A percentile compares a stretch with the other conserved stretches of the same genome.
phyloP scores from a whole-genome alignment of 1,140 invertebrate species.

The Eueides isabella region DNA sequence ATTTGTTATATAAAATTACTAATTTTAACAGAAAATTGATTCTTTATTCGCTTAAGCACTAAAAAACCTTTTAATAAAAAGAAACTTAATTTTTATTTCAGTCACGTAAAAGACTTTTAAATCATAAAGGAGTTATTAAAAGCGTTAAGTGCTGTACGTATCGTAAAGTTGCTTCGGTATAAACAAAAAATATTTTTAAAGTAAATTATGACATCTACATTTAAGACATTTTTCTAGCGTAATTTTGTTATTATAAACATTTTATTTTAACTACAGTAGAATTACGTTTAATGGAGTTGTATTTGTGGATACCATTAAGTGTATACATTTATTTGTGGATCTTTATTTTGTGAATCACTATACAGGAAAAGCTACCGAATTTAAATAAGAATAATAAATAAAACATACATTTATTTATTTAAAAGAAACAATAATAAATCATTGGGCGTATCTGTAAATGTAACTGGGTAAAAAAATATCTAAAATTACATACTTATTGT shows the following conservation, averaged over 20 bases:
- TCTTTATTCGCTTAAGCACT: background rate
- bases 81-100: background rate
- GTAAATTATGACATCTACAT: background rate
- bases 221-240: background rate
- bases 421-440: too few relatives aligned
- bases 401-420: too few relatives aligned
- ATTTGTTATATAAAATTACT: background rate
- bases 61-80: background rate
- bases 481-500: too few relatives aligned
- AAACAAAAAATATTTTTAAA: background rate
- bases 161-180: background rate
- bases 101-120: slow-evolving; percentile 5
- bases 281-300: too few relatives aligned
- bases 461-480: too few relatives aligned
- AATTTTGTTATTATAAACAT: background rate
- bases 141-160: slow-evolving; percentile 7
- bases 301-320: too few relatives aligned
- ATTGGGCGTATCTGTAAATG: too few relatives aligned
- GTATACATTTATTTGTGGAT: too few relatives aligned
- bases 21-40: background rate
- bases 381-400: too few relatives aligned
- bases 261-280: background rate
- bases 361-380: too few relatives aligned
- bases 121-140: slow-evolving; percentile 15
- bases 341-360: too few relatives aligned